phyloP scores from a whole-genome alignment of 2,888 invertebrate genomes.

The Philereme transversata region DNA sequence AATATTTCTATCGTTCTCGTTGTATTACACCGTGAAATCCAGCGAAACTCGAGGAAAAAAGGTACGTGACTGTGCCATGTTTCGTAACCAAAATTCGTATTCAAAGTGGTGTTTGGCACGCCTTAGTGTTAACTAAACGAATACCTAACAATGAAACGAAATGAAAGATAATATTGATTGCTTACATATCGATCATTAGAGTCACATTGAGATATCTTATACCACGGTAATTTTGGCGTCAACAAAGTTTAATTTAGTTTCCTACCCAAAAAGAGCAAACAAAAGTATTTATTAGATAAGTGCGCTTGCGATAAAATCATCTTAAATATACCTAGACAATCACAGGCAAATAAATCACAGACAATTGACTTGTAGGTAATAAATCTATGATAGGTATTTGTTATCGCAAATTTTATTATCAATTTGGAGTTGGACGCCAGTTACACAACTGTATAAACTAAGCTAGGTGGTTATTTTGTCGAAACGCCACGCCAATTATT shows the following conservation, averaged over 20 bases:
- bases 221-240: no score
- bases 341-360: no score
- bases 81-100: constrained; percentile 25
- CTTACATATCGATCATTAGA: no score
- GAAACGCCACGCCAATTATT: constrained; percentile 2
- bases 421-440: not conserved
- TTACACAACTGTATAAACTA: constrained; percentile 35
- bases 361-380: no score
- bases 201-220: no score
- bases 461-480: constrained; percentile 1
- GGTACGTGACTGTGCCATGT: constrained; percentile 49
- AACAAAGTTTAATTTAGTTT: no score
- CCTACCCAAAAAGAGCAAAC: no score
- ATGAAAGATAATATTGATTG: not conserved
- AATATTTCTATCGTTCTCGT: constrained; percentile 71
- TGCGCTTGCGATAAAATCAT: no score
- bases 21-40: constrained; percentile 67
- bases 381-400: not conserved
- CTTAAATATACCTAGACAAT: no score
- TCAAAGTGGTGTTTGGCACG: constrained; percentile 7
- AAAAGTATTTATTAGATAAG: no score
- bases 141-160: not conserved
- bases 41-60: constrained; percentile 43
- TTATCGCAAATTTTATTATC: not conserved
- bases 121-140: not conserved